Evolutionary conservation across 2,797 vertebrate species (phyloP).

Genomic region (Gymnodraco acuticeps): DNA sequence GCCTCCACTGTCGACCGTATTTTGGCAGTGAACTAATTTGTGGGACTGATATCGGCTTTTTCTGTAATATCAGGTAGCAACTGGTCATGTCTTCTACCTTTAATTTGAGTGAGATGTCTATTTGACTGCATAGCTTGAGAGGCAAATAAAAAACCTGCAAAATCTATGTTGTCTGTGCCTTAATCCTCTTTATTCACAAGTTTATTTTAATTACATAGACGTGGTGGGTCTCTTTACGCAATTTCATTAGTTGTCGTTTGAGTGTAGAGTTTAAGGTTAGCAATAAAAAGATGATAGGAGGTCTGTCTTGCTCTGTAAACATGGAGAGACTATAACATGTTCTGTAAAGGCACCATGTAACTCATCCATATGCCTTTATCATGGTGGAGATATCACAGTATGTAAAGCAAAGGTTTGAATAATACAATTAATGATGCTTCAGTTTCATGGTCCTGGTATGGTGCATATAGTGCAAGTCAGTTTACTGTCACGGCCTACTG

Average conservation of each 20-base stretch:
- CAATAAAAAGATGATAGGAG: background rate
- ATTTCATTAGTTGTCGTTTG: too few species aligned
- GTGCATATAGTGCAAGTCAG: background rate
- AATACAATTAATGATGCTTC: conserved; percentile 4
- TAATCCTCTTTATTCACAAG: background rate
- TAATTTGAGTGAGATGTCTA: conserved; percentile 11
- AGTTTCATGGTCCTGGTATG: conserved; percentile 6
- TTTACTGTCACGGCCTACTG: conserved; percentile 16
- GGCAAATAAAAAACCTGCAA: background rate
- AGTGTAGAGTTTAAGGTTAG: too few species aligned
- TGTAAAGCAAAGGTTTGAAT: background rate
- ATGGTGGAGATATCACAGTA: background rate
- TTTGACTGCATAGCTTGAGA: conserved; percentile 7
- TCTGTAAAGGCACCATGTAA: background rate
- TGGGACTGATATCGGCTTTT: conserved; percentile 10
- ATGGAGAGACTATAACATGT: background rate
- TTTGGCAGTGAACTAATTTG: conserved; percentile 1
- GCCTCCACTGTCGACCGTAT: conserved; percentile 16
- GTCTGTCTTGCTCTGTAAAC: background rate
- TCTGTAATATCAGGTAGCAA: background rate
- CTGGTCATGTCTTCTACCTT: conserved; percentile 1
- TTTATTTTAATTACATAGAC: background rate
- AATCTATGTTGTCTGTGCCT: background rate
- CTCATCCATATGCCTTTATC: background rate
- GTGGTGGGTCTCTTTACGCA: background rate